Evolutionary conservation across 2,888 invertebrate species (phyloP).

Genomic region (Danaus chrysippus): DNA sequence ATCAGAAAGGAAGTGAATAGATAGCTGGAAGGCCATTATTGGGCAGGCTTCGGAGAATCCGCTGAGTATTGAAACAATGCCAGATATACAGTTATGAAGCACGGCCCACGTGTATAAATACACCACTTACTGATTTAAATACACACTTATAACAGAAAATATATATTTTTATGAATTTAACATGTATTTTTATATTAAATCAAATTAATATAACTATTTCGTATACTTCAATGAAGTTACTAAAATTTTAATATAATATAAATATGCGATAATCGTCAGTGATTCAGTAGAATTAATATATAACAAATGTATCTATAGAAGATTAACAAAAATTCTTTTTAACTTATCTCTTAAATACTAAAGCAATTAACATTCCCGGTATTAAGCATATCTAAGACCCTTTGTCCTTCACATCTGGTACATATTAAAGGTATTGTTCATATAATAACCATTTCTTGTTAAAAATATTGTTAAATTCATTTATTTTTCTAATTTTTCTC

Average conservation of each 20-base stretch:
- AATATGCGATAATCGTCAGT: background rate
- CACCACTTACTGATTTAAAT: constrained; percentile 19
- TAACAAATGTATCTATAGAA: background rate
- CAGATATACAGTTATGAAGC: constrained; percentile 41
- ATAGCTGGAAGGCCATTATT: constrained; percentile 55
- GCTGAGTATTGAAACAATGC: constrained; percentile 60
- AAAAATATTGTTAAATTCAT: no score
- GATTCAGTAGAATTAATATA: background rate
- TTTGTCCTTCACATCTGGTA: background rate
- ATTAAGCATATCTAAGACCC: constrained; percentile 7
- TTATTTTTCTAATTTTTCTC: no score
- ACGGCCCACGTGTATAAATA: constrained; percentile 48
- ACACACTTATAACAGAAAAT: background rate
- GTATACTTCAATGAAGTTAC: no score
- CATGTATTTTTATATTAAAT: background rate
- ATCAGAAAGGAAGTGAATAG: constrained; percentile 73
- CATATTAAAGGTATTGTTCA: no score
- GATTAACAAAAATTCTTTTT: constrained; percentile 13
- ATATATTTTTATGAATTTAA: background rate
- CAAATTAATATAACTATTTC: no score
- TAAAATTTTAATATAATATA: no score
- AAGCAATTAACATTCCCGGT: constrained; percentile 66
- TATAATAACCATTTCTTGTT: no score
- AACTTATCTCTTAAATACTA: constrained; percentile 48
- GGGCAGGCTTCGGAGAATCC: constrained; percentile 57